Evolutionary conservation across 2,113 vertebrate species (phyloP).

Genomic region (Hippocampus comes): DNA sequence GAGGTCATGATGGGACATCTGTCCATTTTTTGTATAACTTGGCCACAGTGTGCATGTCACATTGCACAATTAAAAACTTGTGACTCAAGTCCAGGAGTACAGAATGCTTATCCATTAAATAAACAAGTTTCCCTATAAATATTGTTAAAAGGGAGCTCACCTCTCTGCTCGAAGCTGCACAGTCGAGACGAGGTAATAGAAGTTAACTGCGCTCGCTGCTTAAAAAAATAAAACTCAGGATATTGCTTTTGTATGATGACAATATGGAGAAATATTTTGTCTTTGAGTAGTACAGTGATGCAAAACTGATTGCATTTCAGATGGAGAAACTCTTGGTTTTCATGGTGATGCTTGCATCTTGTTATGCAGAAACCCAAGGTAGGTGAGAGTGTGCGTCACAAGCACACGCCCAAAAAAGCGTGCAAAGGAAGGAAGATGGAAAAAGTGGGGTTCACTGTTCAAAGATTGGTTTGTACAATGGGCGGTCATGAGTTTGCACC

Average conservation of each 20-base stretch:
- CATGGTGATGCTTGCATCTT: neutral
- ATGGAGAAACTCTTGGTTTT: conserved; percentile 39
- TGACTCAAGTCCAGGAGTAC: conserved; percentile 1
- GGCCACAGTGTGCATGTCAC: neutral
- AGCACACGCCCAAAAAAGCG: neutral
- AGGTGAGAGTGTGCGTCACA: neutral
- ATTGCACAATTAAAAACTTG: neutral
- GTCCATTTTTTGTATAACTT: no score
- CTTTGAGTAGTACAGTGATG: neutral
- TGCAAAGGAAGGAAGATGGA: no score
- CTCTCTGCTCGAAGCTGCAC: neutral
- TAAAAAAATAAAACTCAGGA: neutral
- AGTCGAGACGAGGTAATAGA: neutral
- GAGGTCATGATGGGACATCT: no score
- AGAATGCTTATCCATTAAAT: neutral
- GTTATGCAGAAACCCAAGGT: conserved; percentile 15
- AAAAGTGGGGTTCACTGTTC: neutral
- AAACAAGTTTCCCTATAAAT: neutral
- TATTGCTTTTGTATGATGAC: neutral
- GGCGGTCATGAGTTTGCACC: no score
- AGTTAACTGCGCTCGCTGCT: no score
- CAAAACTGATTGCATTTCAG: conserved; percentile 7
- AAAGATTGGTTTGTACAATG: no score
- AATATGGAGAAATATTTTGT: neutral
- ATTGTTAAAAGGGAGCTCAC: neutral